Evolutionary conservation across 2,797 vertebrate genomes (phyloP), one percentile per base, ranked within the genome.

Genomic region (Helarctos malayanus): DNA sequence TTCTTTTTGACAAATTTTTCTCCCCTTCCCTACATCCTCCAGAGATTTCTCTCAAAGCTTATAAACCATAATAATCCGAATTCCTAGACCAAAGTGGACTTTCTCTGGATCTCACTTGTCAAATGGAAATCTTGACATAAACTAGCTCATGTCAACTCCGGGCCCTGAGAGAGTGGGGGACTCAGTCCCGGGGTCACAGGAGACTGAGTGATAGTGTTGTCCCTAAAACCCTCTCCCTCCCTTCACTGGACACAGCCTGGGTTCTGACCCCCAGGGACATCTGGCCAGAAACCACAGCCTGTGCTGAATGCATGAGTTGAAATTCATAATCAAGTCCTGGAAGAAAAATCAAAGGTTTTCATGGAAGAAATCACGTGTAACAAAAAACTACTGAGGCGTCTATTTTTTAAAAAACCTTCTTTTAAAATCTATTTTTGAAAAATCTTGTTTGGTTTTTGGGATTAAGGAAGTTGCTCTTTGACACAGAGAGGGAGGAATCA

Each of bases 321-420:
- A 79, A 91, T 61, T 61, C 41, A 47, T 96, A 84, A 91, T 97
- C 86, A 69, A 3, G 68, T 93, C 76, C 89, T 83, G 89, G 83
- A 95, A 98, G 96, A 95, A 69, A 78, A 94, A 96, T 93, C 89
- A 96, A 97, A 97, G 83, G 9, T 32, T 79, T 98, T 89, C 61
- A 41, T 1, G 0, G 61, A 89, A 94, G 56, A 68, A 79, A 69
- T 80, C 35, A 52, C 49, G 23, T 15, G 15, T 29, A 47, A 83
- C 1, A 23, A 54, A 54, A 71, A 93, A 52, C 12, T n/a, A 59
- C 47, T 12, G 54, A 89, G 86, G 21, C 18, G 3, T 89, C 52
- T 65, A 16, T 85, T 65, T n/a, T 83, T 52, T 27, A 29, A 18
- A 45, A 16, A 80, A 49, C 10, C 35, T n/a, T 86, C 75, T 61